Conservation (phyloP, 2,888 invertebrate genomes). For the Pollenia angustigena region DNA sequence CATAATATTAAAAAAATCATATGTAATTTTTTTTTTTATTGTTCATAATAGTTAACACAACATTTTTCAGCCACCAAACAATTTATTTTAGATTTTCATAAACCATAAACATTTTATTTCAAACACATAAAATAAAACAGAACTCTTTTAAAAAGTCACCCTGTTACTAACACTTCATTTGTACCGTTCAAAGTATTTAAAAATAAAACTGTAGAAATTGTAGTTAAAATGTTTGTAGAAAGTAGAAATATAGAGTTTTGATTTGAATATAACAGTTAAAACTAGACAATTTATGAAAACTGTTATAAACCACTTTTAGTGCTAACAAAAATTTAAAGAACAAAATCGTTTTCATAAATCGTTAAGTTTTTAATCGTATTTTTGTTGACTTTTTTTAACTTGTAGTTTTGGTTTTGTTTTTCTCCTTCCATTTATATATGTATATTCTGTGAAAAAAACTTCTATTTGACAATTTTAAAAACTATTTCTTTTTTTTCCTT, state of each 20-base stretch:
- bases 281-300: conserved; percentile 44
- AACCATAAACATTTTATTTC: too few species aligned
- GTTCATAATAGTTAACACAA: too few species aligned
- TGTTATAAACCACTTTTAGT: not conserved
- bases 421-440: not conserved
- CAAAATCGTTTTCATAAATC: conserved; percentile 41
- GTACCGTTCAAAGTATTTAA: conserved; percentile 14
- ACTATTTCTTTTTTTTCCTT: conserved; percentile 37
- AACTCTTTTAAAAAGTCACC: not conserved
- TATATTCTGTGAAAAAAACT: not conserved
- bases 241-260: conserved; percentile 47
- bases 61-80: too few species aligned
- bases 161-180: conserved; percentile 36
- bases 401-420: conserved; percentile 21
- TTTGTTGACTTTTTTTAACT: conserved; percentile 29
- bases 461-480: not conserved
- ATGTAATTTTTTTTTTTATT: too few species aligned
- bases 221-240: conserved; percentile 57
- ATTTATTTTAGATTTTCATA: too few species aligned
- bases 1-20: too few species aligned
- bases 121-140: too few species aligned
- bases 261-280: conserved; percentile 2
- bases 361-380: conserved; percentile 4
- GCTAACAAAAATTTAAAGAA: not conserved
- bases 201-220: conserved; percentile 55